A percentile compares a stretch with the other conserved stretches of the same genome.
phyloP scores from a whole-genome alignment of 2,797 vertebrate species.

The Ceyx erithaca region DNA sequence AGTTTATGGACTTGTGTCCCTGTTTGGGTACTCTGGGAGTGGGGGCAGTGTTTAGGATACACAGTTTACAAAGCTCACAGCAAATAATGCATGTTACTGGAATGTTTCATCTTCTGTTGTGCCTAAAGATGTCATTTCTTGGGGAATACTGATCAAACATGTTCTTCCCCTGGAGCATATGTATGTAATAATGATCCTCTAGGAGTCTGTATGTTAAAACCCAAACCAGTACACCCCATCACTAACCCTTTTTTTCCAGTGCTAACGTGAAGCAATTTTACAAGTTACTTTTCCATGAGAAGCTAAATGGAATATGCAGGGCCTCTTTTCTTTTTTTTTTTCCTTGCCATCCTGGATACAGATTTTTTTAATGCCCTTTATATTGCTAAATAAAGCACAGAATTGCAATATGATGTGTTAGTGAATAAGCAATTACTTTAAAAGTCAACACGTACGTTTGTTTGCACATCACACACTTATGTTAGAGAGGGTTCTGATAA shows the following conservation, averaged over 20 bases:
- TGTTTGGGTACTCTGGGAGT: neutral
- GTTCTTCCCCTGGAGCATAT: neutral
- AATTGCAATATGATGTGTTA: neutral
- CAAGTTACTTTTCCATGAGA: neutral
- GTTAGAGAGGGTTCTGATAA: neutral
- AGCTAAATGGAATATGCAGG: neutral
- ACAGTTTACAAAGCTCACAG: neutral
- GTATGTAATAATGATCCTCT: neutral
- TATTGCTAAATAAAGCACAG: neutral
- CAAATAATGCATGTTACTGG: neutral
- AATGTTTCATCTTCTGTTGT: neutral
- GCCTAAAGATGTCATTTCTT: neutral
- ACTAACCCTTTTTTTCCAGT: neutral
- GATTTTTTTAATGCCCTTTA: neutral
- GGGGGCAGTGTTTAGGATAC: accelerated
- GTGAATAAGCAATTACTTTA: constrained; percentile 18
- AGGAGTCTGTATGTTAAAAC: neutral
- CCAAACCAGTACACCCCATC: neutral
- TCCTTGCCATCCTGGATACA: neutral
- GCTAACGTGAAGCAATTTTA: neutral
- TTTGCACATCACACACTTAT: constrained; percentile 41
- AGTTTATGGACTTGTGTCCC: neutral
- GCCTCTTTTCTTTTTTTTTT: neutral
- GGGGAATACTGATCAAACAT: neutral
- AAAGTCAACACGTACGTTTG: constrained; percentile 15